Evolutionary conservation across 1,140 invertebrate species (phyloP).

Genomic region (Radopholus similis): DNA sequence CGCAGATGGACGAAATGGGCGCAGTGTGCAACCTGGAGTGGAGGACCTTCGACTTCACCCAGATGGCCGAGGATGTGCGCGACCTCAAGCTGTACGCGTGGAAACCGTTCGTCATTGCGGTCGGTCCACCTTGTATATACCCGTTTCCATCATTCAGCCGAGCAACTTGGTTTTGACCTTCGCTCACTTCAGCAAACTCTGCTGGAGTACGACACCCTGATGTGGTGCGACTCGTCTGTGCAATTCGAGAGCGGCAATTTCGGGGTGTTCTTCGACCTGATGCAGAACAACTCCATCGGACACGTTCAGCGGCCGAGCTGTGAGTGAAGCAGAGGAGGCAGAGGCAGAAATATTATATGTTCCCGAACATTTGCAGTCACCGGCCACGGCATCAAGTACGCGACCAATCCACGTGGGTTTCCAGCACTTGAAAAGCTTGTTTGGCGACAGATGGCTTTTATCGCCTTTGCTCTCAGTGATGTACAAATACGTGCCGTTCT

Average conservation of each 20-base stretch:
- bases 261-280: background rate
- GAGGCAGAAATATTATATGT: conserved; percentile 4
- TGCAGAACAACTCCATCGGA: conserved; percentile 16
- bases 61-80: conserved; percentile 11
- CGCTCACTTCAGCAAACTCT: conserved; percentile 17
- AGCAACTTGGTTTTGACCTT: no score
- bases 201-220: conserved; percentile 7
- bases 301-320: conserved; percentile 16
- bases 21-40: conserved; percentile 28
- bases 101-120: conserved; percentile 25
- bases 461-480: conserved; percentile 9
- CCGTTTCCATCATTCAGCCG: no score
- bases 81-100: conserved; percentile 19
- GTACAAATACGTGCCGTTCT: conserved; percentile 17
- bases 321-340: conserved; percentile 8
- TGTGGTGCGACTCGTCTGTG: conserved; percentile 28
- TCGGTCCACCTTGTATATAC: no score
- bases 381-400: no score
- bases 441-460: conserved; percentile 3
- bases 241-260: conserved; percentile 3
- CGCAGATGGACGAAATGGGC: conserved; percentile 18
- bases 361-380: conserved; percentile 16
- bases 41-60: conserved; percentile 16
- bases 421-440: no score
- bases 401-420: no score